Percentiles rank a stretch among this genome's conserved stretches.
These are phyloP conservation scores for Spea hammondii DNA, from an alignment of 2,797 vertebrate species.

Conservation along the genomic window DNA sequence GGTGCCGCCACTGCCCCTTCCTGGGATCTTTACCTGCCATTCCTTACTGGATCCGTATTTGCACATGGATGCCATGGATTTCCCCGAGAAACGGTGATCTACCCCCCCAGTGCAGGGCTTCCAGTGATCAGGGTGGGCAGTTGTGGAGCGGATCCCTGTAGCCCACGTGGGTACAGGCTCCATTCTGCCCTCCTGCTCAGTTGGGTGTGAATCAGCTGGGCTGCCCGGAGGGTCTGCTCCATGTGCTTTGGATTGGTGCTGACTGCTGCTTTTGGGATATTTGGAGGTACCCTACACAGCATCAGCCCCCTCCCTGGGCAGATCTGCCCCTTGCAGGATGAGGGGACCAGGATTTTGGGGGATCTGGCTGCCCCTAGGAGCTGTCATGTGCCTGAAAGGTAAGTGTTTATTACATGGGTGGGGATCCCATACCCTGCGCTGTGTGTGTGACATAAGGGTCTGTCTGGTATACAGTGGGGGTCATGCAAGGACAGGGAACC, in stretches of 20 bases:
- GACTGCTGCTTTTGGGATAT: constrained; percentile 24
- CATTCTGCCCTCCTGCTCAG: background rate
- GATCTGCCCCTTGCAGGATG: constrained; percentile 37
- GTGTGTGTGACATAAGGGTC: no score
- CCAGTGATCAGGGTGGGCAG: background rate
- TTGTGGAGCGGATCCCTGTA: background rate
- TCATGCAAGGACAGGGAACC: no score
- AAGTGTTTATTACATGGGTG: background rate
- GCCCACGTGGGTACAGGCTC: background rate
- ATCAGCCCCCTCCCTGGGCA: constrained; percentile 4
- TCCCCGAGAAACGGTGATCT: background rate
- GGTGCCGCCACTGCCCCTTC: background rate
- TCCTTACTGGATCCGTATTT: background rate
- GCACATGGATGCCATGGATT: no score
- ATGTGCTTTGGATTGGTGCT: constrained; percentile 24
- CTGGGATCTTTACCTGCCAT: background rate
- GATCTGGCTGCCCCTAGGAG: constrained; percentile 30
- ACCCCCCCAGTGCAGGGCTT: background rate
- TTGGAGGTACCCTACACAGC: constrained; percentile 3
- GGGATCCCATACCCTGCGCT: no score
- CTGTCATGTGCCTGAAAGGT: constrained; percentile 26
- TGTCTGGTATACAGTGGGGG: no score
- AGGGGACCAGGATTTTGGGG: constrained; percentile 35
- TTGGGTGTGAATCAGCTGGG: background rate
- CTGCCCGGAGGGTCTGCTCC: background rate